Evolutionary conservation across 2,888 invertebrate genomes (phyloP), one percentile per base, ranked within the genome.

Genomic region (Tiphia femorata): DNA sequence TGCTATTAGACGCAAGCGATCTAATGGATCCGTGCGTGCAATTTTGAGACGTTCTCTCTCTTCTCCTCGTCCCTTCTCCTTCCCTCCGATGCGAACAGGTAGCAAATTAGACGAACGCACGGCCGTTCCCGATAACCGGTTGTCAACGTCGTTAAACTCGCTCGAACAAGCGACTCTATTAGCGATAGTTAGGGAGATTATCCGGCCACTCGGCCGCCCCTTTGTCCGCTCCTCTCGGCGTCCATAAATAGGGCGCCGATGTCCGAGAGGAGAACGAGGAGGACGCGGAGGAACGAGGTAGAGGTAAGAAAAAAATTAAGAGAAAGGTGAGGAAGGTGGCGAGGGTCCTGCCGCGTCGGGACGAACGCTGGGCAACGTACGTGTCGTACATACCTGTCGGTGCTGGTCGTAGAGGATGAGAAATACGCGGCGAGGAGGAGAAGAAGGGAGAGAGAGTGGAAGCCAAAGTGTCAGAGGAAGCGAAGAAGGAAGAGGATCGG

Each of bases 381-480:
- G 49, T 48, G 61, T 58, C 62, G 58, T 62, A 64, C 58, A 60
- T 64, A 67, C 62, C 65, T 67, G 64, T 63, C 66, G 49, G 56
- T 17, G 52, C 57, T 50, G 43, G 47, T 56, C 58, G 53, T 33
- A 47, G 50, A 54, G 33, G 47, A 43, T 16, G 44, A 59, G 54
- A 48, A 62, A 41, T 30, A 46, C 23, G 42, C 21, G 37, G 25
- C 10, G 41, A 33, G 21, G 37, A 40, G 14, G 30, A 46, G 30
- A 21, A 41, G 37, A 14, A 48, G 30, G 48, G 8, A n/a, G 23
- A 30, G 50, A 48, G 58, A 44, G 30, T n/a, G n/a, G 21, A n/a
- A 35, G 40, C 3, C 35, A n/a, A n/a, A 43, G 43, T 46, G 30
- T 23, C 25, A 46, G 44, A 10, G 49, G 43, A 48, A 50, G 53